phyloP scores from a whole-genome alignment of 2,113 vertebrate species.

The Jacana jacana region DNA sequence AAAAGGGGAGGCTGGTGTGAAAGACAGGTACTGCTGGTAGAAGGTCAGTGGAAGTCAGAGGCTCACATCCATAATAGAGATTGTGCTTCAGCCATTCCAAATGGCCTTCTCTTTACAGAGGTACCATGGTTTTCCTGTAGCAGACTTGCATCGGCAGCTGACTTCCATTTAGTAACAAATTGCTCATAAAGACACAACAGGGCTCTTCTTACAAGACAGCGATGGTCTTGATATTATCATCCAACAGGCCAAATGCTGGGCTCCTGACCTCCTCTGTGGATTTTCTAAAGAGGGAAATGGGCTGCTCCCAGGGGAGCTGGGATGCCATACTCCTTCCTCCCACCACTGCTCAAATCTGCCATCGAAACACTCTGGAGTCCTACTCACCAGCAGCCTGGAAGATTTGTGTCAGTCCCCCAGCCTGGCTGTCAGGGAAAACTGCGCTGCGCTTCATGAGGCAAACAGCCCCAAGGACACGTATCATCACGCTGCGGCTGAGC shows the following conservation, averaged over 20 bases:
- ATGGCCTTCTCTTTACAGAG: neutral
- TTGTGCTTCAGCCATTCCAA: neutral
- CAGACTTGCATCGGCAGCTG: neutral
- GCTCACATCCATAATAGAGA: neutral
- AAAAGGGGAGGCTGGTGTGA: neutral
- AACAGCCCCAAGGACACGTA: neutral
- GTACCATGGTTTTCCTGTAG: neutral
- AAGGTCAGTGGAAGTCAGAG: neutral
- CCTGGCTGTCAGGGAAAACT: neutral
- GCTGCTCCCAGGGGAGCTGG: neutral
- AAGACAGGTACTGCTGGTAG: neutral
- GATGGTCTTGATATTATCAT: neutral
- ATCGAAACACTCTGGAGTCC: neutral
- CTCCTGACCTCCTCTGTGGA: neutral
- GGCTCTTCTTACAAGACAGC: neutral
- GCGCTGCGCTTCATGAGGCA: rapidly evolving
- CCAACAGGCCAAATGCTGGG: neutral
- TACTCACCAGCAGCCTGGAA: neutral
- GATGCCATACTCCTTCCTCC: neutral
- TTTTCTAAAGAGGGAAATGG: neutral
- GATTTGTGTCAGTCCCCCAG: neutral
- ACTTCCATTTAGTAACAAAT: neutral
- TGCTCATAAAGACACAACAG: neutral
- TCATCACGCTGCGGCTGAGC: neutral
- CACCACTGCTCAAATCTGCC: neutral